These are phyloP conservation scores for Glomeris marginata DNA, from an alignment of 2,888 invertebrate species.

Conservation along the genomic window DNA sequence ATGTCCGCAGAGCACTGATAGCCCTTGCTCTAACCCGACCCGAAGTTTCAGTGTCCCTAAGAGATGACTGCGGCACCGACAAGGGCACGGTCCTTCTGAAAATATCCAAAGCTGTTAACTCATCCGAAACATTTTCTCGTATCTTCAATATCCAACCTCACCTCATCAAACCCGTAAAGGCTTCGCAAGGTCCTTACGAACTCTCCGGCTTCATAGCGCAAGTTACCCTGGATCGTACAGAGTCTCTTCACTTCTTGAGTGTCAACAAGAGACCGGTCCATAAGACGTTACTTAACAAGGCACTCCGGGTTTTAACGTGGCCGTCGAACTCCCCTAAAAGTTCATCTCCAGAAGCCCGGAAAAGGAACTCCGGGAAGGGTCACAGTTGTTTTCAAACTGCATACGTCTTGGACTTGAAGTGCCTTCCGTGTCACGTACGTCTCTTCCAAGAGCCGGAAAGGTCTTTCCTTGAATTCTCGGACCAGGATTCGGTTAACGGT, in stretches of 20 bases:
- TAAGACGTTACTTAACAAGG: constrained; percentile 37
- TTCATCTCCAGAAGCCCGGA: too few species aligned
- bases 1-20: constrained; percentile 43
- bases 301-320: constrained; percentile 26
- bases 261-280: constrained; percentile 45
- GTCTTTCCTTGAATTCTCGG: constrained; percentile 38
- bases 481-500: constrained; percentile 23
- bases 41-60: constrained; percentile 45
- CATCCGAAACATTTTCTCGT: constrained; percentile 25
- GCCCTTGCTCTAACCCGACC: constrained; percentile 48
- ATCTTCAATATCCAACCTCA: constrained; percentile 24
- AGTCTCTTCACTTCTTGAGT: constrained; percentile 45
- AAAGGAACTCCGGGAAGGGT: too few species aligned
- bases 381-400: too few species aligned
- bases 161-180: constrained; percentile 28
- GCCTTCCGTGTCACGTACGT: too few species aligned
- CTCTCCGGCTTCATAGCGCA: constrained; percentile 43
- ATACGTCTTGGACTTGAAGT: too few species aligned
- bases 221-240: constrained; percentile 29
- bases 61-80: constrained; percentile 44
- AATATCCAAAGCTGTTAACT: constrained; percentile 39
- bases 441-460: constrained; percentile 33
- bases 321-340: too few species aligned
- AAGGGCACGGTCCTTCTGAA: constrained; percentile 43
- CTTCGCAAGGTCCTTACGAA: constrained; percentile 34